phyloP scores from a whole-genome alignment of 2,888 invertebrate genomes.

The Caenorhabditis sinica region DNA sequence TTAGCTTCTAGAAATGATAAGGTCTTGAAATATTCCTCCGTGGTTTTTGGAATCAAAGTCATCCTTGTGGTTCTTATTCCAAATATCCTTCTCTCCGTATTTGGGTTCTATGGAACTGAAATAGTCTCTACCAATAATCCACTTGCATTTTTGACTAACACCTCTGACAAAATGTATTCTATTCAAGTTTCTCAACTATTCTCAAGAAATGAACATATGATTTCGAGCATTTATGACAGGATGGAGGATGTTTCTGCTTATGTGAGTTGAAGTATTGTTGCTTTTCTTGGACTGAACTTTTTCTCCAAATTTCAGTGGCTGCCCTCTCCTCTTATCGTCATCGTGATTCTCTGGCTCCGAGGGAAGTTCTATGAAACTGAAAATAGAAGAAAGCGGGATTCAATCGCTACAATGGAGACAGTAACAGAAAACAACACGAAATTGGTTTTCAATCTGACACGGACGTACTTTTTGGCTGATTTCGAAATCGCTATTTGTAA shows the following conservation, averaged over 20 bases:
- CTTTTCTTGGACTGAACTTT: too few relatives aligned
- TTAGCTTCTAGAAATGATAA: not conserved
- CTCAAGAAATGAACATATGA: not conserved
- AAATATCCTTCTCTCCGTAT: not conserved
- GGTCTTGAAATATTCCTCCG: not conserved
- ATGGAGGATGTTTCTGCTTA: not conserved
- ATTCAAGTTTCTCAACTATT: not conserved
- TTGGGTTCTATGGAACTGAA: not conserved
- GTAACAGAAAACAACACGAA: not conserved
- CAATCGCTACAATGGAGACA: not conserved
- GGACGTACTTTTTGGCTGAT: not conserved
- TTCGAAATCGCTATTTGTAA: not conserved
- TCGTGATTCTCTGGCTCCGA: not conserved
- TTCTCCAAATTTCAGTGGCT: not conserved
- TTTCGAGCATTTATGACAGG: not conserved
- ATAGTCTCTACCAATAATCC: not conserved
- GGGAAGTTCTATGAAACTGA: not conserved
- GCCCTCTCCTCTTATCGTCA: not conserved
- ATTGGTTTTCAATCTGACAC: conserved; percentile 3
- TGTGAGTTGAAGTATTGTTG: too few relatives aligned
- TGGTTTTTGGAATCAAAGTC: not conserved
- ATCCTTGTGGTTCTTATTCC: not conserved
- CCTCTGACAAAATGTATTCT: not conserved
- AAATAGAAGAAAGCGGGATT: not conserved
- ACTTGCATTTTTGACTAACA: not conserved